phyloP scores from a whole-genome alignment of 2,888 invertebrate species.

The Trichacis sp. region DNA sequence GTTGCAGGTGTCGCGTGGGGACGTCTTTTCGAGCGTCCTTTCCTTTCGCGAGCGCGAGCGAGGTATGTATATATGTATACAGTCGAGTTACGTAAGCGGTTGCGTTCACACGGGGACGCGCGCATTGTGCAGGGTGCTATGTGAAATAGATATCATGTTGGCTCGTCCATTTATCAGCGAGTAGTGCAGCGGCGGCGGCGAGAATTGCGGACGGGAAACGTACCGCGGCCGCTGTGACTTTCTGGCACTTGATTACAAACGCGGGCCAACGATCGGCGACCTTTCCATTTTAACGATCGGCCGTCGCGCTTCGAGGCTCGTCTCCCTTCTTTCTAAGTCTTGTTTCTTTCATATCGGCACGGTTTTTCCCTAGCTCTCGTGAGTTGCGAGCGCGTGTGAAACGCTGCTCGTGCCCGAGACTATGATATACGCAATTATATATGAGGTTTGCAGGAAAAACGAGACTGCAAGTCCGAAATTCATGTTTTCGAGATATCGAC shows the following conservation, averaged over 20 bases:
- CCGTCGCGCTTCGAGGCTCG: constrained; percentile 32
- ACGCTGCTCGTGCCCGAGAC: too few species aligned
- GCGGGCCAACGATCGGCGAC: constrained; percentile 49
- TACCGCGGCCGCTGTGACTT: too few species aligned
- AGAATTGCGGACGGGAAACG: constrained; percentile 28
- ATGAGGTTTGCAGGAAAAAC: too few species aligned
- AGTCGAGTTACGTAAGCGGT: constrained; percentile 60
- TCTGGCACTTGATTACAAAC: constrained; percentile 50
- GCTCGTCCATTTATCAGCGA: constrained; percentile 53
- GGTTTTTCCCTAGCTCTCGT: not conserved
- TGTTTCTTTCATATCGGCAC: constrained; percentile 26
- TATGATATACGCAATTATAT: too few species aligned
- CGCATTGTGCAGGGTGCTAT: constrained; percentile 66
- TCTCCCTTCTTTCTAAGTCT: constrained; percentile 32
- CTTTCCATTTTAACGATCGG: constrained; percentile 38
- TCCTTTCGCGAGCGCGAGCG: constrained; percentile 43
- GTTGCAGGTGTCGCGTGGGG: not conserved
- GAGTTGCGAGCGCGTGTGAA: too few species aligned
- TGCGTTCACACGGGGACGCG: constrained; percentile 66
- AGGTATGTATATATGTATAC: too few species aligned
- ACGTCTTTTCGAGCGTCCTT: constrained; percentile 32
- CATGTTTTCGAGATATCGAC: too few species aligned
- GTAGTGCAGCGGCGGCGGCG: constrained; percentile 46
- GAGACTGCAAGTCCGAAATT: too few species aligned
- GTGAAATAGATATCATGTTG: constrained; percentile 68